phyloP scores from a whole-genome alignment of 2,888 invertebrate species.

The Tuta absoluta region DNA sequence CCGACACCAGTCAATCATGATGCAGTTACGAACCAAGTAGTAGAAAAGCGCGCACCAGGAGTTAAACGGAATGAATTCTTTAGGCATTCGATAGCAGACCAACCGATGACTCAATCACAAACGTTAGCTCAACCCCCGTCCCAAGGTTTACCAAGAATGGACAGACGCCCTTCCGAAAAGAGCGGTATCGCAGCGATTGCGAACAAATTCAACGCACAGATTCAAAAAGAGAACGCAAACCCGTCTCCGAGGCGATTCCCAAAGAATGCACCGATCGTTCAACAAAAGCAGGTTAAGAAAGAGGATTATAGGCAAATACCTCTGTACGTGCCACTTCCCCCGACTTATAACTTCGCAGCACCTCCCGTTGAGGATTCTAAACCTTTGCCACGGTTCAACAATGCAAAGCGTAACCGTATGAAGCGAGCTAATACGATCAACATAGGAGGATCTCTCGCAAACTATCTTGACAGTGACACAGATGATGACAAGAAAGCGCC shows the following conservation, averaged over 20 bases:
- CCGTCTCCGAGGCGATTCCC: slow-evolving; percentile 36
- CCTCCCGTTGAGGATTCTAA: slow-evolving; percentile 62
- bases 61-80: slow-evolving; percentile 63
- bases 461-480: slow-evolving; percentile 76
- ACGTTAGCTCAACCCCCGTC: slow-evolving; percentile 25
- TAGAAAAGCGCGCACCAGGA: slow-evolving; percentile 56
- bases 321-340: slow-evolving; percentile 66
- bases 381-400: slow-evolving; percentile 73
- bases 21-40: slow-evolving; percentile 40
- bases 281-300: slow-evolving; percentile 20
- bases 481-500: slow-evolving; percentile 68
- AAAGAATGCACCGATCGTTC: slow-evolving; percentile 18
- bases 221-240: slow-evolving; percentile 50
- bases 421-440: slow-evolving; percentile 95
- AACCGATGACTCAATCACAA: slow-evolving; percentile 24
- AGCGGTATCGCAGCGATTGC: slow-evolving; percentile 71
- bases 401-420: slow-evolving; percentile 87
- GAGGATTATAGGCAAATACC: slow-evolving; percentile 42
- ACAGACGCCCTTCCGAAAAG: slow-evolving; percentile 61
- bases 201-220: slow-evolving; percentile 64
- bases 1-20: slow-evolving; percentile 52
- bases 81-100: slow-evolving; percentile 68
- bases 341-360: slow-evolving; percentile 71
- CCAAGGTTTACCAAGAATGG: slow-evolving; percentile 37
- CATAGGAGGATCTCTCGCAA: slow-evolving; percentile 87